phyloP scores from a whole-genome alignment of 2,888 invertebrate genomes.

The Conus canariensis region DNA sequence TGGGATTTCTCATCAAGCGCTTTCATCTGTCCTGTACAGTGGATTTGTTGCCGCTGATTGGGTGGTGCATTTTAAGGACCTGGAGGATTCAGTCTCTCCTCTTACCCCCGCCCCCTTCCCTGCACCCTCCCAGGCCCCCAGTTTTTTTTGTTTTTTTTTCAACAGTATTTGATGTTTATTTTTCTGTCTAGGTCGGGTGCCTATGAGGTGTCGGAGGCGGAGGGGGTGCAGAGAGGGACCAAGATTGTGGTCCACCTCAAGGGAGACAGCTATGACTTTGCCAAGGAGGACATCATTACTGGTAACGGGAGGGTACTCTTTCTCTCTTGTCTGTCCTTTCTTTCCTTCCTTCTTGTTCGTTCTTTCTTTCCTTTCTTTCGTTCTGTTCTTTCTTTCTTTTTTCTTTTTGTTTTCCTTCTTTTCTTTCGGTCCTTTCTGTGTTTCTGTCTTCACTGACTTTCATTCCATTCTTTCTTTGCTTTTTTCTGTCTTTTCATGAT shows the following conservation, averaged over 20 bases:
- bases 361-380: not conserved
- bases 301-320: conserved; percentile 78
- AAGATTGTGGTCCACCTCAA: conserved; percentile 95
- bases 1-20: too few species aligned
- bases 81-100: too few species aligned
- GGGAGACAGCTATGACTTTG: conserved; percentile 91
- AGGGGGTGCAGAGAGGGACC: conserved; percentile 92
- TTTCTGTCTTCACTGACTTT: not conserved
- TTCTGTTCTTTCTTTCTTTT: not conserved
- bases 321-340: not conserved
- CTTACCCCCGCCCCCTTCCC: too few species aligned
- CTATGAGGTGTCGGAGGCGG: conserved; percentile 92
- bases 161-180: not conserved
- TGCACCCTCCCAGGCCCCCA: too few species aligned
- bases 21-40: too few species aligned
- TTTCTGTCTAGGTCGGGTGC: conserved; percentile 85
- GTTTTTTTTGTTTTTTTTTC: too few species aligned
- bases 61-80: too few species aligned
- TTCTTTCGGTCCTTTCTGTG: not conserved
- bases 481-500: too few species aligned
- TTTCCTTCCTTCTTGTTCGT: too few species aligned
- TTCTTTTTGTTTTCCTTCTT: not conserved
- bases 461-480: too few species aligned
- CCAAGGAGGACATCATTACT: conserved; percentile 91
- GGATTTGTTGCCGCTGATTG: too few species aligned